These are phyloP conservation scores for Notodromas monacha DNA, from an alignment of 2,888 invertebrate species.

Conservation along the genomic window DNA sequence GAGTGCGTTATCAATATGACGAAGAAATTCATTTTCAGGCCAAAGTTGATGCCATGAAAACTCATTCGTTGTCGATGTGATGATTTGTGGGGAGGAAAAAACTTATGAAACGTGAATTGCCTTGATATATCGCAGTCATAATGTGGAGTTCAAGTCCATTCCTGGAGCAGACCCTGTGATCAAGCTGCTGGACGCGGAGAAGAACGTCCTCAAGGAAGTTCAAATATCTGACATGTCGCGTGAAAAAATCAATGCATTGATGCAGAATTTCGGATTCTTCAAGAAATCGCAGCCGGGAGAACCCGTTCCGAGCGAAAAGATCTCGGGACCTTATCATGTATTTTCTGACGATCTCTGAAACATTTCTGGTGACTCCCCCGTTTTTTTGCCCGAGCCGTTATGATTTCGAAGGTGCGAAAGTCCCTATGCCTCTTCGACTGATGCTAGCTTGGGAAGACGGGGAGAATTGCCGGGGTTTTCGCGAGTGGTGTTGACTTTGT, in stretches of 20 bases:
- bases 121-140: slow-evolving; percentile 12
- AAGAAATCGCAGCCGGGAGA: not conserved
- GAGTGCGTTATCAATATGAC: too few relatives aligned
- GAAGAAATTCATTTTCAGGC: too few relatives aligned
- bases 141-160: slow-evolving; percentile 13
- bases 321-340: not conserved
- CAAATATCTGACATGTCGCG: slow-evolving; percentile 24
- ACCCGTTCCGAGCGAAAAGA: not conserved
- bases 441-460: too few relatives aligned
- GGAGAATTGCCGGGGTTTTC: too few relatives aligned
- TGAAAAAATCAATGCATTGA: slow-evolving; percentile 29
- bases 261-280: slow-evolving; percentile 25
- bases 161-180: slow-evolving; percentile 14
- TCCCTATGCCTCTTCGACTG: too few relatives aligned
- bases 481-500: too few relatives aligned
- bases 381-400: too few relatives aligned
- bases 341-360: too few relatives aligned
- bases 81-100: not conserved
- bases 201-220: slow-evolving; percentile 26
- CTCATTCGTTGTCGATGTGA: too few relatives aligned
- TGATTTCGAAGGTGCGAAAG: too few relatives aligned
- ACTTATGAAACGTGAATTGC: not conserved
- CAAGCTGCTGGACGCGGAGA: slow-evolving; percentile 12
- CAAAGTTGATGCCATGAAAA: too few relatives aligned
- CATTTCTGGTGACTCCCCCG: too few relatives aligned